A percentile compares a stretch with the other conserved stretches of the same genome.
Evolutionary conservation across 2,888 invertebrate species (phyloP).

Genomic region (Ctenicera cuprea): DNA sequence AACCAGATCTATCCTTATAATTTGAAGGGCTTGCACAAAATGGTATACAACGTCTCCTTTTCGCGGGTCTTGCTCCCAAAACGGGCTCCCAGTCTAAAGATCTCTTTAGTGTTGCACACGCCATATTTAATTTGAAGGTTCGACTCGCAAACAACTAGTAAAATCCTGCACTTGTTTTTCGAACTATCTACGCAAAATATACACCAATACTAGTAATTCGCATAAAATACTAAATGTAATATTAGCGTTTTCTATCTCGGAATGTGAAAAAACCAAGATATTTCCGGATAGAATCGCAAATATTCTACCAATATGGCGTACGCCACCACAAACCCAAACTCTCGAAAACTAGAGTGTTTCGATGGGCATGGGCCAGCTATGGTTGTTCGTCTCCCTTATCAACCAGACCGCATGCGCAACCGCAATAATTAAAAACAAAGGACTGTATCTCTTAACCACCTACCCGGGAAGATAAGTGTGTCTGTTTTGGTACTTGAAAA

Average conservation of each 20-base stretch:
- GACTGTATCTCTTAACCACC: background rate
- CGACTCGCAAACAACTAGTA: constrained; percentile 54
- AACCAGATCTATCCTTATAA: constrained; percentile 64
- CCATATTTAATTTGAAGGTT: constrained; percentile 82
- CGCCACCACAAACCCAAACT: constrained; percentile 54
- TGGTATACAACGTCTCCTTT: constrained; percentile 93
- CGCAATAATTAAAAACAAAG: background rate
- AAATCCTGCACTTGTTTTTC: constrained; percentile 68
- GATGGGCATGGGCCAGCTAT: constrained; percentile 46
- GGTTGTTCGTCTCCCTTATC: constrained; percentile 18
- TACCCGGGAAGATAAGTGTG: background rate
- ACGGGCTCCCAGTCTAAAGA: constrained; percentile 95
- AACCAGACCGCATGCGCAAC: constrained; percentile 29
- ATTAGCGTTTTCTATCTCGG: background rate
- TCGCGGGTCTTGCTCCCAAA: constrained; percentile 90
- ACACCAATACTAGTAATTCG: constrained; percentile 20
- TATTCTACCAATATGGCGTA: constrained; percentile 68
- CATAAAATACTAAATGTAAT: background rate
- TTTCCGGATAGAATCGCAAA: constrained; percentile 25
- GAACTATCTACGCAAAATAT: constrained; percentile 51
- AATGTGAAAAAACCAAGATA: constrained; percentile 5
- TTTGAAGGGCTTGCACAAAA: constrained; percentile 81
- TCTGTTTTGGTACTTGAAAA: too few species aligned
- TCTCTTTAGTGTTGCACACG: constrained; percentile 98
- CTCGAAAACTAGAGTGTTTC: constrained; percentile 50